phyloP scores from a whole-genome alignment of 1,140 invertebrate genomes.

The Megathymus violae region DNA sequence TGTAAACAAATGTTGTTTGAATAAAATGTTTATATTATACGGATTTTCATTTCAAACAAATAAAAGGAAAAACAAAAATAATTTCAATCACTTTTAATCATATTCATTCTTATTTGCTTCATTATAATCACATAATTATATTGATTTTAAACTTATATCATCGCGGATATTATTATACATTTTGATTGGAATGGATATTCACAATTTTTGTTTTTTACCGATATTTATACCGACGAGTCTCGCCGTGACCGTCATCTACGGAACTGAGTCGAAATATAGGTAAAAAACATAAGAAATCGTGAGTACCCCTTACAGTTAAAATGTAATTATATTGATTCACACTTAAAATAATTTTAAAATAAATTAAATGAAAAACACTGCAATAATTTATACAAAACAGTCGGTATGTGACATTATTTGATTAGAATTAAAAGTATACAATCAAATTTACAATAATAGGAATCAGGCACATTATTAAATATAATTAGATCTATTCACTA shows the following conservation, averaged over 20 bases:
- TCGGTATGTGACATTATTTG: conserved; percentile 79
- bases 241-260: too few relatives aligned
- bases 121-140: conserved; percentile 82
- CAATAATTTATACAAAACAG: conserved; percentile 82
- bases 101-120: conserved; percentile 77
- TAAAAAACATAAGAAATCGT: too few relatives aligned
- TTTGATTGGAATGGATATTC: too few relatives aligned
- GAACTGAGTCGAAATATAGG: too few relatives aligned
- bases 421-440: conserved; percentile 79
- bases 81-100: conserved; percentile 64
- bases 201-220: too few relatives aligned
- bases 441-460: conserved; percentile 81
- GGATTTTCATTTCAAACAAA: not conserved
- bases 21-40: too few relatives aligned
- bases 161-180: too few relatives aligned
- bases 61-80: conserved; percentile 19
- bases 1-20: too few relatives aligned
- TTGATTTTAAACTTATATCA: too few relatives aligned
- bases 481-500: conserved; percentile 66
- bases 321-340: conserved; percentile 81
- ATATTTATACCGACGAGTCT: too few relatives aligned
- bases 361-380: conserved; percentile 81
- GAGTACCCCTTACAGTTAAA: too few relatives aligned
- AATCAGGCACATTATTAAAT: conserved; percentile 76
- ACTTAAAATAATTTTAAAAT: conserved; percentile 81